Percentiles rank a stretch among this genome's conserved stretches.
phyloP scores from a whole-genome alignment of 2,888 invertebrate genomes.

The Linnaemya tessellans region DNA sequence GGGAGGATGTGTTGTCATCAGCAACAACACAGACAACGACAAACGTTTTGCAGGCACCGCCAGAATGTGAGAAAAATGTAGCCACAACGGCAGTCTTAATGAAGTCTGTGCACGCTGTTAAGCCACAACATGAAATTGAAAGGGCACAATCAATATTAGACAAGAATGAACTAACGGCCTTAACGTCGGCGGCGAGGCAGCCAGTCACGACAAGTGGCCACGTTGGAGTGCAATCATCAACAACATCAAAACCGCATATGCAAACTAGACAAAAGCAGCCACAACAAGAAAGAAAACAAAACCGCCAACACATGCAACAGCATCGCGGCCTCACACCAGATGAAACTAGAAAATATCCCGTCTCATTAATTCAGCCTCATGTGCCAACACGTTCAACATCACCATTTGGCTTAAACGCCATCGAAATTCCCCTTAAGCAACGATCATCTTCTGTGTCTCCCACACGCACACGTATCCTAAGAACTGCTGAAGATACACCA shows the following conservation, averaged over 20 bases:
- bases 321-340: constrained; percentile 70
- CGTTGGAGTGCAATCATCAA: constrained; percentile 67
- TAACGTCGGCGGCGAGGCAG: constrained; percentile 9
- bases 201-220: constrained; percentile 62
- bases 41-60: not conserved
- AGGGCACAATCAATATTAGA: constrained; percentile 27
- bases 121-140: constrained; percentile 55
- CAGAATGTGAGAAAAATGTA: not conserved
- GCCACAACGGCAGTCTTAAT: constrained; percentile 13
- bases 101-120: constrained; percentile 25
- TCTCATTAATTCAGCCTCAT: constrained; percentile 52
- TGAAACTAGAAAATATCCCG: constrained; percentile 52
- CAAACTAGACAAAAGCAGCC: constrained; percentile 46
- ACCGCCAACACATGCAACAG: constrained; percentile 22
- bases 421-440: constrained; percentile 41
- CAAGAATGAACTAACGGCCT: constrained; percentile 20
- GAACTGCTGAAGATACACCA: not conserved
- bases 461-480: not conserved
- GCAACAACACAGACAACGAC: constrained; percentile 10
- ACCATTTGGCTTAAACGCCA: constrained; percentile 76
- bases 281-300: constrained; percentile 14
- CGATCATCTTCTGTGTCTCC: constrained; percentile 52
- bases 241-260: constrained; percentile 48
- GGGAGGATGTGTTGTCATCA: constrained; percentile 75
- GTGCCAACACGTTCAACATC: constrained; percentile 74